phyloP scores from a whole-genome alignment of 2,797 vertebrate genomes.

The Bradypodion pumilum region DNA sequence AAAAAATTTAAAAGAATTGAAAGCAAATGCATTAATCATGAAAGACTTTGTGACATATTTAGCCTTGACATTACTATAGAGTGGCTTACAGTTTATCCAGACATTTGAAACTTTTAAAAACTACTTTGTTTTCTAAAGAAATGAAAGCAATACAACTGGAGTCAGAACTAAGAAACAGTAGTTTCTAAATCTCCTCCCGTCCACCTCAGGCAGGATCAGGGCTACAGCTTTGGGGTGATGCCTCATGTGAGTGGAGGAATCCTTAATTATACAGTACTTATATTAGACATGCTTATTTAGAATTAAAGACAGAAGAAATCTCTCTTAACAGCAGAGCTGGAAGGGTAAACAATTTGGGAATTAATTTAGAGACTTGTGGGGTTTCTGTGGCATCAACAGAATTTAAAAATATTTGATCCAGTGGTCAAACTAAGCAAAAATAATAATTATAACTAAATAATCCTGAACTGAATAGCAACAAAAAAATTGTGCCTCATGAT shows the following conservation, averaged over 20 bases:
- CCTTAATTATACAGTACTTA: slow-evolving; percentile 3
- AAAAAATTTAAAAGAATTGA: background rate
- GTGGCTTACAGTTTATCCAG: slow-evolving; percentile 4
- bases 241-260: slow-evolving; percentile 14
- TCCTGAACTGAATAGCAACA: slow-evolving; percentile 16
- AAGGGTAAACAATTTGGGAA: slow-evolving; percentile 15
- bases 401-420: slow-evolving; percentile 1
- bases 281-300: slow-evolving; percentile 26
- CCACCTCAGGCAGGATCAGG: background rate
- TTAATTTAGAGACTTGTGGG: background rate
- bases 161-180: slow-evolving; percentile 2
- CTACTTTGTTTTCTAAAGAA: background rate
- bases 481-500: slow-evolving; percentile 20
- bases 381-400: background rate
- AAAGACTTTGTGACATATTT: background rate
- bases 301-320: slow-evolving; percentile 4
- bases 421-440: slow-evolving; percentile 37
- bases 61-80: background rate
- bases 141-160: background rate
- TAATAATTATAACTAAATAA: slow-evolving; percentile 31
- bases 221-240: slow-evolving; percentile 1
- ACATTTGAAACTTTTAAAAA: slow-evolving; percentile 1
- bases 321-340: slow-evolving; percentile 24
- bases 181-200: background rate
- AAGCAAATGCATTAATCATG: background rate